Base-by-base conservation (phyloP, 2,797 vertebrate species). In the Etheostoma nigrum region DNA sequence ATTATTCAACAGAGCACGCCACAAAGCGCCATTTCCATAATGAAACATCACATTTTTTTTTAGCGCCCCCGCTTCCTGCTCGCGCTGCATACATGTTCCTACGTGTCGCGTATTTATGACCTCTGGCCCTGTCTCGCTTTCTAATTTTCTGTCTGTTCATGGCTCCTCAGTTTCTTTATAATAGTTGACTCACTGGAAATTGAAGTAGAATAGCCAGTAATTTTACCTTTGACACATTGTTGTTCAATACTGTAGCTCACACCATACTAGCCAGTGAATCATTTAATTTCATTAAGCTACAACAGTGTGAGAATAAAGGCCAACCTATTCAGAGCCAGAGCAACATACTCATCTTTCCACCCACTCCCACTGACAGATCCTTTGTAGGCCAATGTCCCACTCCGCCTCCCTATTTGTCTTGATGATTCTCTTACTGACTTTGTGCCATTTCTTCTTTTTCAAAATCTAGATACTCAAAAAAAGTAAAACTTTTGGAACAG, bases 1-100 rank as follows among this genome's bases (percentile, higher is more conserved):
- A 95, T 95, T 94, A 94, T 87, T 91, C 92, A 95, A 91, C 91
- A 91, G 92, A 94, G 93, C 83, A 83, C 86, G 67, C 87, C 93
- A 78, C 91, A 91, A 92, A 93, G 88, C 77, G 30, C 86, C 83
- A 90, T 92, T 92, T 93, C 88, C 91, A 93, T 92, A 93, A 93
- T 92, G 93, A 91, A 93, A 94, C 90, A 92, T 93, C 86, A 80
- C 81, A 90, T 93, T 91, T 91, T 90, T 91, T 93, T 92, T 87
- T 85, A 88, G 77, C 52, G 18, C 63, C 78, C 78, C 63, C 62
- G 74, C 68, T 86, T 92, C 76, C 89, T 88, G 91, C 75, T 93
- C 83, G 51, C 21, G 11, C 58, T 57, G 30, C 42, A 58, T 81
- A 59, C 74, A 64, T 54, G 80, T 80, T 78, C 36, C 44, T 51